Base-by-base conservation (phyloP, 1,140 invertebrate species). In the Achroia grisella region DNA sequence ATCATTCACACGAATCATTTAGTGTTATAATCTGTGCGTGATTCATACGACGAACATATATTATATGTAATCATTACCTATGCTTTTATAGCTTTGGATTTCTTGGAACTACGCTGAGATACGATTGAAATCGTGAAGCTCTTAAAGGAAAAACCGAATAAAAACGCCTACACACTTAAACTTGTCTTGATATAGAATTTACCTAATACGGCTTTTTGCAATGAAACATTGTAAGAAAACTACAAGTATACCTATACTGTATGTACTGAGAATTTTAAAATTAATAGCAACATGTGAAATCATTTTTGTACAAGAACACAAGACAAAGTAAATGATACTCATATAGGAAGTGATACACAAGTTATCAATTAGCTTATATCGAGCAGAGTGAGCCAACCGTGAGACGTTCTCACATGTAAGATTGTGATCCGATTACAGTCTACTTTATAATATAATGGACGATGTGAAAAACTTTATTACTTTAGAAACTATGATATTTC, bases 401-500 rank as follows among this genome's bases (percentile, higher is more conserved):
- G 72, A 65, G 75, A 76, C 51, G 52, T 69, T 80, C 76, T 59
- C 75, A 71, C 65, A 64, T 60, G 56, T 45, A 29, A 61, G 51
- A 41, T 43, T 27, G 52, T 56, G 71, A 75, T 80, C 71, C 68
- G 75, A 71, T 71, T 77, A 71, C 62, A 37, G 14, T 30, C 35
- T 39, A 50, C 39, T 11, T 28, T 45, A 39, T 39, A 29, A 29
- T 39, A 48, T 45, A 53, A 35, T 60, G 46, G 41, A 49, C 44
- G 66, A 60, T 75, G 69, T 69, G 71, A 72, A 75, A 62, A 37
- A 33, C 36, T 62, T n/a, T n/a, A n/a, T n/a, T n/a, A n/a, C n/a
- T n/a, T n/a, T n/a, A n/a, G n/a, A n/a, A n/a, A n/a, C n/a, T n/a
- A n/a, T n/a, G n/a, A n/a, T n/a, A n/a, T n/a, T n/a, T n/a, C n/a